phyloP scores from a whole-genome alignment of 2,888 invertebrate genomes.

The Eucera pruinosa region DNA sequence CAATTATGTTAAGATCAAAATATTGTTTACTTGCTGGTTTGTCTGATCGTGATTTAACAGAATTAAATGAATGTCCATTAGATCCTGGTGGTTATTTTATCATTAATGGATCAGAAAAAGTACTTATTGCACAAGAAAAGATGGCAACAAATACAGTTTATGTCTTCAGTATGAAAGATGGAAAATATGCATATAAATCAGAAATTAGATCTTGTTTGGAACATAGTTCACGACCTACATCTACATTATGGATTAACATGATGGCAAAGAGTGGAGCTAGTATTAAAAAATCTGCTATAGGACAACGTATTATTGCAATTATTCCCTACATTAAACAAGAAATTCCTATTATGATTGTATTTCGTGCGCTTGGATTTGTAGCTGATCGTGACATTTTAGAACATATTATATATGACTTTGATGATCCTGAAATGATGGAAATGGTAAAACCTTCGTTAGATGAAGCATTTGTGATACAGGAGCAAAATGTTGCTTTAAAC shows the following conservation, averaged over 20 bases:
- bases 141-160: slow-evolving; percentile 99
- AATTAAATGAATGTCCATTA: slow-evolving; percentile 99
- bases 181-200: slow-evolving; percentile 99
- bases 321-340: slow-evolving; percentile 99
- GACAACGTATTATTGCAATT: slow-evolving; percentile 98
- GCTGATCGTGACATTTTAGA: slow-evolving; percentile 99
- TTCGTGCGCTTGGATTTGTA: slow-evolving; percentile 99
- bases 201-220: slow-evolving; percentile 98
- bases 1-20: slow-evolving; percentile 99
- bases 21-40: slow-evolving; percentile 97
- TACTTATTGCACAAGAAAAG: slow-evolving; percentile 99
- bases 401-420: slow-evolving; percentile 99
- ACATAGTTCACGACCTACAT: slow-evolving; percentile 97
- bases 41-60: slow-evolving; percentile 99
- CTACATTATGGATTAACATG: slow-evolving; percentile 99
- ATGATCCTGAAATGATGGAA: slow-evolving; percentile 99
- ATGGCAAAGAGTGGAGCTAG: slow-evolving; percentile 98
- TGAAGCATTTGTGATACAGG: slow-evolving; percentile 99
- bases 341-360: slow-evolving; percentile 99
- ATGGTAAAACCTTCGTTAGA: slow-evolving; percentile 99
- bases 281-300: slow-evolving; percentile 99
- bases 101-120: slow-evolving; percentile 99
- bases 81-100: slow-evolving; percentile 99
- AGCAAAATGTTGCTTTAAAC: slow-evolving; percentile 99
- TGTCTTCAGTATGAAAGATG: slow-evolving; percentile 99